These are phyloP conservation scores for Jacana jacana DNA, from an alignment of 2,113 vertebrate genomes.

Conservation along the genomic window DNA sequence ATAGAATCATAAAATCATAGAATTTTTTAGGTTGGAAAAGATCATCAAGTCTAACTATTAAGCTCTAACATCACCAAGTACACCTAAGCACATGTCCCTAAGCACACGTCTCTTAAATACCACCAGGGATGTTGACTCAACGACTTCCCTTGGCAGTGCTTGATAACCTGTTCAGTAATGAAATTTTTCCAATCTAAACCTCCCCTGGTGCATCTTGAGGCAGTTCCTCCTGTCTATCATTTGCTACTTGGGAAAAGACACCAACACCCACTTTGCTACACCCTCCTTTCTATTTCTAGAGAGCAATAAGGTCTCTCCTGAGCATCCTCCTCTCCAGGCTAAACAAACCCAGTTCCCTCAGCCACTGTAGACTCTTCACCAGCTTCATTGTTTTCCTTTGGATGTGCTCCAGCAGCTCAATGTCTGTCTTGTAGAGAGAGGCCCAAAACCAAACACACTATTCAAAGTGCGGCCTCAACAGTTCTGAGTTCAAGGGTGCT, in stretches of 20 bases:
- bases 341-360: not conserved
- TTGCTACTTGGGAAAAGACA: not conserved
- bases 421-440: not conserved
- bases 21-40: too few species aligned
- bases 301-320: rapidly evolving
- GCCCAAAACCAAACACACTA: not conserved
- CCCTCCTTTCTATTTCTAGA: not conserved
- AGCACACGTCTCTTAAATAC: too few species aligned
- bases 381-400: rapidly evolving
- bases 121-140: not conserved
- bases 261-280: rapidly evolving
- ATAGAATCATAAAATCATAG: too few species aligned
- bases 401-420: rapidly evolving
- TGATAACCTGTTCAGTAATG: rapidly evolving
- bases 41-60: too few species aligned
- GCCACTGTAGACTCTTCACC: not conserved
- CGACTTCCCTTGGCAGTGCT: not conserved
- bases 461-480: rapidly evolving
- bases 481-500: rapidly evolving
- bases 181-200: not conserved
- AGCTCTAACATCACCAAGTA: too few species aligned
- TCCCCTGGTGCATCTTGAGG: not conserved
- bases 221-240: not conserved
- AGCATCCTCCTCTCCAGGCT: not conserved
- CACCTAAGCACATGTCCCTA: too few species aligned